phyloP scores from a whole-genome alignment of 2,113 vertebrate genomes.

The Poicephalus meyeri region DNA sequence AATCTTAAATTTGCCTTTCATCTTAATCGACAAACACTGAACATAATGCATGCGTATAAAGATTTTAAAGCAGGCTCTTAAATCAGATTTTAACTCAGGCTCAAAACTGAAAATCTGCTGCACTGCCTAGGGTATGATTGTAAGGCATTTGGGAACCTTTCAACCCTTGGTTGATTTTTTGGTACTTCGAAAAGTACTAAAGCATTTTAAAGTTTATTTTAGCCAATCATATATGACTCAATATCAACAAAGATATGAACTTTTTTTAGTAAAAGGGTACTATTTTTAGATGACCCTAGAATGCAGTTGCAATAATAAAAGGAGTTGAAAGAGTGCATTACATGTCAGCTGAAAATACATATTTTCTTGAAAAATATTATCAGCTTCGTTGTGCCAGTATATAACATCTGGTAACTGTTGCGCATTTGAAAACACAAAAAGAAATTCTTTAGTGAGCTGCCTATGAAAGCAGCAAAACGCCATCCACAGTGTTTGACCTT shows the following conservation, averaged over 20 bases:
- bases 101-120: not conserved
- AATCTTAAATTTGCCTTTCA: not conserved
- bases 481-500: not conserved
- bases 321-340: not conserved
- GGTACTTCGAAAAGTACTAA: not conserved
- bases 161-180: not conserved
- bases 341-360: not conserved
- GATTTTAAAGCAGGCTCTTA: not conserved
- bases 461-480: not conserved
- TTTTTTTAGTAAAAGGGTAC: not conserved
- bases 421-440: not conserved
- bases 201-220: not conserved
- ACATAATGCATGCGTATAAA: not conserved
- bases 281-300: not conserved
- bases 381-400: not conserved
- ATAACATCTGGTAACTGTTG: not conserved
- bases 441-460: not conserved
- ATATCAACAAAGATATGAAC: not conserved
- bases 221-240: not conserved
- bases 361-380: not conserved
- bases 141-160: not conserved
- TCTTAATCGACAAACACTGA: not conserved
- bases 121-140: not conserved
- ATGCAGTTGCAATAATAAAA: not conserved
- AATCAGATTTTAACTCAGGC: not conserved